Evolutionary conservation across 2,888 invertebrate species (phyloP).

Genomic region (Rhagonycha fulva): DNA sequence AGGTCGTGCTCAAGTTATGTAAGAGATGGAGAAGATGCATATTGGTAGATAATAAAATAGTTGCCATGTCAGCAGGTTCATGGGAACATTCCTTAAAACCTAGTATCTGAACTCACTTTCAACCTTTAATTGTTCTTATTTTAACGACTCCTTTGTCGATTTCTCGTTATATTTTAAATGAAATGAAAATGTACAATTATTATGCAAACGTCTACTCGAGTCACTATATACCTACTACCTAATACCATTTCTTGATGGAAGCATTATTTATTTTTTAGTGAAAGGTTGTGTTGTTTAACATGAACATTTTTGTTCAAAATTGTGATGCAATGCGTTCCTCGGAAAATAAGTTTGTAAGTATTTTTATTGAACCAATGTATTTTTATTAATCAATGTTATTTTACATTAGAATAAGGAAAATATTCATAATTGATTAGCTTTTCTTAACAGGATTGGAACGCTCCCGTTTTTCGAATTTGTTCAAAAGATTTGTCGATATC

Average conservation of each 20-base stretch:
- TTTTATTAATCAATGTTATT: background rate
- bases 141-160: conserved; percentile 17
- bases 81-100: conserved; percentile 34
- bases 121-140: conserved; percentile 28
- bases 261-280: background rate
- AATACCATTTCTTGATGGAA: background rate
- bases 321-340: background rate
- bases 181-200: conserved; percentile 15
- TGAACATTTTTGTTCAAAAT: background rate
- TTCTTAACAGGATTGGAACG: background rate
- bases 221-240: too few species aligned
- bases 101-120: conserved; percentile 25
- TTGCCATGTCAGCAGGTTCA: conserved; percentile 36
- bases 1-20: conserved; percentile 34
- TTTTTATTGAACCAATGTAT: background rate
- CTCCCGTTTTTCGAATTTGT: background rate
- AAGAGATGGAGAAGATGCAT: conserved; percentile 34
- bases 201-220: background rate
- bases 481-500: background rate
- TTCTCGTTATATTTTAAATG: conserved; percentile 11
- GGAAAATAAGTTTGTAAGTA: background rate
- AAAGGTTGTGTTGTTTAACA: background rate
- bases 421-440: background rate
- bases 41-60: conserved; percentile 26
- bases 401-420: background rate